Percentiles rank a stretch among this genome's conserved stretches.
These are phyloP conservation scores for Cerastis leucographa DNA, from an alignment of 2,888 invertebrate genomes.

Conservation along the genomic window DNA sequence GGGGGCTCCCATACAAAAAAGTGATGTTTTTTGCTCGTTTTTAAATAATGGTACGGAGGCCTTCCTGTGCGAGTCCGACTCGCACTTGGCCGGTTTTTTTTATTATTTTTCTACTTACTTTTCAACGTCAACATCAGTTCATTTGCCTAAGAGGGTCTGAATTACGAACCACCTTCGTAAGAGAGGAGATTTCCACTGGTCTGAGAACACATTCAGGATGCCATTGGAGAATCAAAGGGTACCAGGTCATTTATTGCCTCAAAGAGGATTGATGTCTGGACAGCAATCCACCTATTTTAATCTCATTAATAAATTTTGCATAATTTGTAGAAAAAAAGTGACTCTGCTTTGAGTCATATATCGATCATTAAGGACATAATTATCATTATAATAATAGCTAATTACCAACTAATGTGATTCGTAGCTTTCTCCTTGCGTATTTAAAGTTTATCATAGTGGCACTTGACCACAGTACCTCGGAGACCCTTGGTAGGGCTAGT, in stretches of 20 bases:
- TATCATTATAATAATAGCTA: conserved; percentile 31
- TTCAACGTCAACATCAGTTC: too few species aligned
- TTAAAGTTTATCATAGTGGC: conserved; percentile 51
- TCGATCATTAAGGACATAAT: conserved; percentile 33
- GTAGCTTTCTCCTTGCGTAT: conserved; percentile 51
- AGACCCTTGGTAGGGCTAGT: conserved; percentile 35
- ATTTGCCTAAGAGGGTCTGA: too few species aligned
- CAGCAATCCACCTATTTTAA: background rate
- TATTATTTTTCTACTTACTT: too few species aligned
- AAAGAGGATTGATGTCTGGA: background rate
- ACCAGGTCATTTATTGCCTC: background rate
- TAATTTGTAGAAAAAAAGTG: background rate
- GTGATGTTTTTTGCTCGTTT: too few species aligned
- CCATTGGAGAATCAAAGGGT: too few species aligned
- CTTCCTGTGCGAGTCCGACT: too few species aligned
- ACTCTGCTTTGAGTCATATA: background rate
- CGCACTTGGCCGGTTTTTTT: too few species aligned
- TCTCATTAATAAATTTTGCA: background rate
- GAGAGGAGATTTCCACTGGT: too few species aligned
- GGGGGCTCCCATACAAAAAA: too few species aligned
- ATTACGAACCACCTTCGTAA: too few species aligned
- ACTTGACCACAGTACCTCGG: conserved; percentile 41
- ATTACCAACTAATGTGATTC: conserved; percentile 41
- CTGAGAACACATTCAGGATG: too few species aligned
- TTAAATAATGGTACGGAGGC: too few species aligned